phyloP scores from a whole-genome alignment of 2,888 invertebrate genomes.

The Acrocera orbiculus region DNA sequence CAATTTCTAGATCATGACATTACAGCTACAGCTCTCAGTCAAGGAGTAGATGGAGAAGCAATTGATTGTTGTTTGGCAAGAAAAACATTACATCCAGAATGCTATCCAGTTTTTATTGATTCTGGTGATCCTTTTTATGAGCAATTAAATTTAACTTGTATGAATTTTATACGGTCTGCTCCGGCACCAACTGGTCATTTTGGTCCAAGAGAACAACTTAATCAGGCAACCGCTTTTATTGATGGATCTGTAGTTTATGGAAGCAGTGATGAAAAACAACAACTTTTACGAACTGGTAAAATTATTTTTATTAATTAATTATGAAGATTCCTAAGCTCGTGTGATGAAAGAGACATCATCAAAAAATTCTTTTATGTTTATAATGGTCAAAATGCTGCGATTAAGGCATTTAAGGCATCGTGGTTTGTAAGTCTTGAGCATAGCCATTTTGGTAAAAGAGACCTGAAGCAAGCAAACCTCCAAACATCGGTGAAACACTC shows the following conservation, averaged over 20 bases:
- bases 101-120: conserved; percentile 55
- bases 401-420: no score
- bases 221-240: conserved; percentile 68
- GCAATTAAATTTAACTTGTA: conserved; percentile 50
- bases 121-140: conserved; percentile 51
- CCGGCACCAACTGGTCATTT: conserved; percentile 59
- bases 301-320: no score
- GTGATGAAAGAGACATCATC: no score
- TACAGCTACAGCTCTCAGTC: conserved; percentile 63
- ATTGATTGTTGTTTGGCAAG: conserved; percentile 47
- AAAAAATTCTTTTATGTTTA: no score
- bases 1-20: conserved; percentile 81
- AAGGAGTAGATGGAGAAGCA: conserved; percentile 48
- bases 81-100: conserved; percentile 47
- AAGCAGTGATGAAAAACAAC: conserved; percentile 34
- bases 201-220: conserved; percentile 67
- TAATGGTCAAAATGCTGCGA: no score
- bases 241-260: conserved; percentile 78
- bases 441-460: no score
- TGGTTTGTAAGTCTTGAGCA: no score
- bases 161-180: conserved; percentile 73
- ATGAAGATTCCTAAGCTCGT: no score
- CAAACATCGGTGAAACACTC: no score
- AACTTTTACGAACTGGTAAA: conserved; percentile 31
- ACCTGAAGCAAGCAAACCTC: no score